A percentile compares a stretch with the other conserved stretches of the same genome.
Evolutionary conservation across 2,888 invertebrate species (phyloP).

Genomic region (Timema podura): DNA sequence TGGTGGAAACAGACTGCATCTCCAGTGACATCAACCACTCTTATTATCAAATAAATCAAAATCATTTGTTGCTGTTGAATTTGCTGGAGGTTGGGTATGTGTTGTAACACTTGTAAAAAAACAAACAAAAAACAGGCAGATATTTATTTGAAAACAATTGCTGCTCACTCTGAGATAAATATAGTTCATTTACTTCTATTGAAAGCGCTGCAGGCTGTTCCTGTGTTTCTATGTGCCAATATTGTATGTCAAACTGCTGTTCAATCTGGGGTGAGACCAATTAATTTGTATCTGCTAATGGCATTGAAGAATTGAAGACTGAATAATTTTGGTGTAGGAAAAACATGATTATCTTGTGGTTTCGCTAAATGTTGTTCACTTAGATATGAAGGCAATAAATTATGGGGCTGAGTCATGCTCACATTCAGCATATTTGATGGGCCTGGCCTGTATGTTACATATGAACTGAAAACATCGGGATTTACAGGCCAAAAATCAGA

Average conservation of each 20-base stretch:
- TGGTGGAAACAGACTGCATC: background rate
- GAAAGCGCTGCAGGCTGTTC: background rate
- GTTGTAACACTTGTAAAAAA: background rate
- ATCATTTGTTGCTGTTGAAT: background rate
- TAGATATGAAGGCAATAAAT: background rate
- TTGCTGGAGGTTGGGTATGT: background rate
- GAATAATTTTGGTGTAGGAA: background rate
- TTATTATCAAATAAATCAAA: background rate
- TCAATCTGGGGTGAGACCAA: background rate
- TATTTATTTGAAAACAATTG: background rate
- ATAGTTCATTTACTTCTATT: background rate
- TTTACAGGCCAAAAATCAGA: constrained; percentile 5
- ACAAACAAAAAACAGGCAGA: background rate
- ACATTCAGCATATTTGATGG: constrained; percentile 3
- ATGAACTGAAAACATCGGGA: constrained; percentile 4
- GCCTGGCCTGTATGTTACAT: constrained; percentile 1
- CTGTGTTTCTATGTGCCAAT: background rate
- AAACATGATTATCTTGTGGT: background rate
- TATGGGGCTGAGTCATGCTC: background rate
- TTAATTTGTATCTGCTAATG: background rate
- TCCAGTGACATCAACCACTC: background rate
- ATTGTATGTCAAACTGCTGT: background rate
- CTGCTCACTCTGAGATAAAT: background rate
- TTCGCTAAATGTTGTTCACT: background rate
- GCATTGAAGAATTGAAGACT: background rate